Evolutionary conservation across 2,797 vertebrate species (phyloP).

Genomic region (Phoebastria nigripes): DNA sequence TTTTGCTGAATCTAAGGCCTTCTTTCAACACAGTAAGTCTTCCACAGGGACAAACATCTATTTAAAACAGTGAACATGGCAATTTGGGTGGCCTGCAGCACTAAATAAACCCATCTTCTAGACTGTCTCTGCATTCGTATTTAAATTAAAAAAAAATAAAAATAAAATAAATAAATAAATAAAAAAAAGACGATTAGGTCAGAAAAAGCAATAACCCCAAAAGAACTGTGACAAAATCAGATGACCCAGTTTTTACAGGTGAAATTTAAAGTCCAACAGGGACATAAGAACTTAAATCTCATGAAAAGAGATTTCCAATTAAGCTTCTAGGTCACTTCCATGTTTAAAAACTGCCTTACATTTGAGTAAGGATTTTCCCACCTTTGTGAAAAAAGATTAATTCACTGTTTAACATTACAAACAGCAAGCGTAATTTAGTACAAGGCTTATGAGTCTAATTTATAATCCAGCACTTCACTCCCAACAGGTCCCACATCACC

Average conservation of each 20-base stretch:
- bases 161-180: accelerated
- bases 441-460: background rate
- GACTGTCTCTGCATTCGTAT: accelerated
- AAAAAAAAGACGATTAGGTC: background rate
- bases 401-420: constrained; percentile 9
- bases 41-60: background rate
- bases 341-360: background rate
- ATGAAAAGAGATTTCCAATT: background rate
- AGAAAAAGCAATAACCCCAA: background rate
- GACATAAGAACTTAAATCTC: background rate
- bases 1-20: background rate
- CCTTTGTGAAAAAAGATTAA: background rate
- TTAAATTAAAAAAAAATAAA: background rate
- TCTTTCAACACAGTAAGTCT: background rate
- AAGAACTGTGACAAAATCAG: background rate
- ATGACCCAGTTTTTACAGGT: background rate
- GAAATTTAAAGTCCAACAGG: background rate
- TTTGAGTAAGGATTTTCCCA: constrained; percentile 37
- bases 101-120: background rate
- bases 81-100: background rate
- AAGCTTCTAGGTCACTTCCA: background rate
- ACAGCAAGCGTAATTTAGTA: background rate
- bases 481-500: background rate
- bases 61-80: background rate
- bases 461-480: background rate